These are phyloP conservation scores for Pandion haliaetus DNA, from an alignment of 2,113 vertebrate genomes.

Conservation along the genomic window DNA sequence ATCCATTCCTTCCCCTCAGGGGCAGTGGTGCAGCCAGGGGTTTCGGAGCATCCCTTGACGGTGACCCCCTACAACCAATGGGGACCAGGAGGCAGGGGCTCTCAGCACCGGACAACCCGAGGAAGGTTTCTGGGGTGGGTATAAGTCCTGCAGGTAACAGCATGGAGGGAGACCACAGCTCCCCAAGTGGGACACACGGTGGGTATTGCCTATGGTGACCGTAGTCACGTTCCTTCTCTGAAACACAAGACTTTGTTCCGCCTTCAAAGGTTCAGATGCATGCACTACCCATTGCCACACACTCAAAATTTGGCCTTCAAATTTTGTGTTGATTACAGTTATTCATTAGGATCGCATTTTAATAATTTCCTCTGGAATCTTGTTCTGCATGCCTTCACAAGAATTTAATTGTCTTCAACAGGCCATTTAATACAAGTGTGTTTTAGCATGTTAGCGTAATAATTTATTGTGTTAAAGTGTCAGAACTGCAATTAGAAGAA, in stretches of 20 bases:
- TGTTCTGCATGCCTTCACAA: background rate
- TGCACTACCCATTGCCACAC: background rate
- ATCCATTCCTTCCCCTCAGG: accelerated
- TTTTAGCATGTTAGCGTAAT: background rate
- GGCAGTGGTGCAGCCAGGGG: background rate
- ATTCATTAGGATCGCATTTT: background rate
- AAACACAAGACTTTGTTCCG: background rate
- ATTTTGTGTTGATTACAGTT: background rate
- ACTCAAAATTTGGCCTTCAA: background rate
- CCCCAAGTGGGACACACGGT: background rate
- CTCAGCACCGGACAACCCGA: accelerated
- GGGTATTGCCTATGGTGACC: background rate
- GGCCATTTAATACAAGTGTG: background rate
- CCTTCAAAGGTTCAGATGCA: background rate
- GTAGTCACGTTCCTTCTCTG: accelerated
- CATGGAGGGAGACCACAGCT: accelerated
- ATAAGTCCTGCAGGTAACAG: background rate
- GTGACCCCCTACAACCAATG: background rate
- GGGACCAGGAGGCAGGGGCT: background rate
- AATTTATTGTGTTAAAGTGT: background rate
- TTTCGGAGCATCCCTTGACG: background rate
- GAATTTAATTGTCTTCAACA: background rate
- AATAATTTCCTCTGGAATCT: background rate
- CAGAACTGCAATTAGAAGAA: background rate
- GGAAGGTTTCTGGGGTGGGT: background rate